Evolutionary conservation across 2,888 invertebrate genomes (phyloP), one percentile per base, ranked within the genome.

Genomic region (Beris chalybata): DNA sequence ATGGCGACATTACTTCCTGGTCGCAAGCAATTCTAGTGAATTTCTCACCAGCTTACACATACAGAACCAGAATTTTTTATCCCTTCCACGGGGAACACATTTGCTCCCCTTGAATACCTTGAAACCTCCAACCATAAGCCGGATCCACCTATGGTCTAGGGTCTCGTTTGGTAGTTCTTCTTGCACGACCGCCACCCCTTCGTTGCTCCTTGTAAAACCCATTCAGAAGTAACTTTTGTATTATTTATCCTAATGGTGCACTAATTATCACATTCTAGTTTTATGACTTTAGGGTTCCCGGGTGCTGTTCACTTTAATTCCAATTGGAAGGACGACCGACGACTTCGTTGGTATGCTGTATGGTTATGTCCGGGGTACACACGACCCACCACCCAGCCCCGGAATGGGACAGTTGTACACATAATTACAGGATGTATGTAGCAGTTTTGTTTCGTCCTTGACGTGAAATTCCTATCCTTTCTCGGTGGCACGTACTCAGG

Each of bases 201-300:
- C 29, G 30, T 15, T 9, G n/a, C 22, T 61, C 5, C 61, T 38
- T 38, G 50, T 52, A 22, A 50, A 50, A 61, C 30, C 52, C 61
- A 61, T 52, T 61, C 50, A 32, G 43, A 50, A 61, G 54, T 68
- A 65, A 68, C 65, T 68, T 65, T 54, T 65, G 65, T 66, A 70
- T 70, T 70, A 70, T 67, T 70, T 67, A 70, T 66, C 67, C 66
- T 70, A 70, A 70, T 67, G 69, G 67, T 47, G 61, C 67, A 67
- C 66, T 70, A 70, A 70, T 70, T 70, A 70, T 70, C 69, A 70
- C 69, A 70, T 70, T 70, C 66, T 66, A 67, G 67, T 67, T 70
- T 70, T 67, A 67, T 70, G 69, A 64, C 64, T 64, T 66, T 67
- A 65, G 61, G 65, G 61, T 57, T 58, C 67, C 50, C 64, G 30